These are phyloP conservation scores for Martes martes DNA, from an alignment of 2,113 vertebrate genomes.

Conservation along the genomic window DNA sequence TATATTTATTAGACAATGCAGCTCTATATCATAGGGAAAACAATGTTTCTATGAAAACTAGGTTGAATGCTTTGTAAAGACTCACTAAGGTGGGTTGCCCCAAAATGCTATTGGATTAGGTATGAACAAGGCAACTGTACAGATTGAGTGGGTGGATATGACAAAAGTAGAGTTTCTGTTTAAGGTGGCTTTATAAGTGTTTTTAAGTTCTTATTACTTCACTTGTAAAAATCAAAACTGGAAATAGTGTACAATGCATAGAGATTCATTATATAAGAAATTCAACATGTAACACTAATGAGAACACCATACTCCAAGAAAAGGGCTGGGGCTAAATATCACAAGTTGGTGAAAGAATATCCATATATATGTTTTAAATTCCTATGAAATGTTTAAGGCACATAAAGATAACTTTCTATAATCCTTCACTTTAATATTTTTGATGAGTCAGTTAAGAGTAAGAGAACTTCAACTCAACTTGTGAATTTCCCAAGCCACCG, in stretches of 20 bases:
- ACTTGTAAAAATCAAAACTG: conserved; percentile 2
- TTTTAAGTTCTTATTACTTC: neutral
- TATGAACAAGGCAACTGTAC: too few relatives aligned
- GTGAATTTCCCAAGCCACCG: neutral
- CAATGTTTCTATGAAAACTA: too few relatives aligned
- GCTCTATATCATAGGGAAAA: neutral
- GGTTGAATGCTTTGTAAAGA: too few relatives aligned
- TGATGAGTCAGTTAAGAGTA: neutral
- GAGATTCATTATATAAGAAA: neutral
- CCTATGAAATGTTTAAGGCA: neutral
- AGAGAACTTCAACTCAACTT: neutral
- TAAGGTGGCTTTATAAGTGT: neutral
- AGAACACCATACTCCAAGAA: neutral
- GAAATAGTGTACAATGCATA: neutral
- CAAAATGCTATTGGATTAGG: too few relatives aligned
- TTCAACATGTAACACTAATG: neutral
- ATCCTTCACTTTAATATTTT: neutral
- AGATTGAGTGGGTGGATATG: too few relatives aligned
- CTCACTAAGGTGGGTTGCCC: too few relatives aligned
- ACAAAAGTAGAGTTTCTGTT: neutral
- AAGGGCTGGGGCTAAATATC: neutral
- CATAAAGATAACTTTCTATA: neutral
- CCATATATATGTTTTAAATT: neutral
- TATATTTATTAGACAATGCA: neutral
- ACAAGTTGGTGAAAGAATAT: neutral